These are phyloP conservation scores for Oreonectes daqikongensis DNA, from an alignment of 2,797 vertebrate species.

Conservation along the genomic window DNA sequence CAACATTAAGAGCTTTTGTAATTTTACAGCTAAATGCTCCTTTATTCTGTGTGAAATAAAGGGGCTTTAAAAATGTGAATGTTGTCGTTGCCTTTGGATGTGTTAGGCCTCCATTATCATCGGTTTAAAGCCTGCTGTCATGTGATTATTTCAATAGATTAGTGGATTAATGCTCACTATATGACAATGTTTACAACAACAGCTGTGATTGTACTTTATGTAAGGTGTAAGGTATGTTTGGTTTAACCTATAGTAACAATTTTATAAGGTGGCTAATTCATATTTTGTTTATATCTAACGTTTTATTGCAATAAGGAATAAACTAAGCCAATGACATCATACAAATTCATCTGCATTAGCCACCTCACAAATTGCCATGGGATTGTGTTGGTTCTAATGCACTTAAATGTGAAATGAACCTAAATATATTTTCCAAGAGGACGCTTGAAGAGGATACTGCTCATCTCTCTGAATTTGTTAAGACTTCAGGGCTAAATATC, in stretches of 20 bases:
- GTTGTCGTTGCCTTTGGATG: not conserved
- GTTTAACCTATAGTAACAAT: too few species aligned
- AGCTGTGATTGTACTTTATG: too few species aligned
- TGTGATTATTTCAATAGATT: not conserved
- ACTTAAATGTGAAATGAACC: constrained; percentile 2
- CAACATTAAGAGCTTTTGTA: constrained; percentile 25
- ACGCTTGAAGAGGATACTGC: not conserved
- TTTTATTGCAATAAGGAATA: too few species aligned
- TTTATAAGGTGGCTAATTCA: too few species aligned
- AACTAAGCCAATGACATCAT: too few species aligned
- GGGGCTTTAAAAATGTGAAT: not conserved
- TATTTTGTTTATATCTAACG: too few species aligned
- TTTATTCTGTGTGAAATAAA: constrained; percentile 15
- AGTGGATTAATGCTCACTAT: not conserved
- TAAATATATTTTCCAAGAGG: not conserved
- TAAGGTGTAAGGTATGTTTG: too few species aligned
- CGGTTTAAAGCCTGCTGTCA: not conserved
- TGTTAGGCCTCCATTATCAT: not conserved
- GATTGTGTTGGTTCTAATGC: not conserved
- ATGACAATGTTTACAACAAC: not conserved
- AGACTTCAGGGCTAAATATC: constrained; percentile 26
- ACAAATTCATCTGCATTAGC: too few species aligned
- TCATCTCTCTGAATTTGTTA: constrained; percentile 8
- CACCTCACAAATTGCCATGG: too few species aligned
- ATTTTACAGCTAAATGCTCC: constrained; percentile 27